These are phyloP conservation scores for Craniophora ligustri DNA, from an alignment of 2,888 invertebrate species.

Conservation along the genomic window DNA sequence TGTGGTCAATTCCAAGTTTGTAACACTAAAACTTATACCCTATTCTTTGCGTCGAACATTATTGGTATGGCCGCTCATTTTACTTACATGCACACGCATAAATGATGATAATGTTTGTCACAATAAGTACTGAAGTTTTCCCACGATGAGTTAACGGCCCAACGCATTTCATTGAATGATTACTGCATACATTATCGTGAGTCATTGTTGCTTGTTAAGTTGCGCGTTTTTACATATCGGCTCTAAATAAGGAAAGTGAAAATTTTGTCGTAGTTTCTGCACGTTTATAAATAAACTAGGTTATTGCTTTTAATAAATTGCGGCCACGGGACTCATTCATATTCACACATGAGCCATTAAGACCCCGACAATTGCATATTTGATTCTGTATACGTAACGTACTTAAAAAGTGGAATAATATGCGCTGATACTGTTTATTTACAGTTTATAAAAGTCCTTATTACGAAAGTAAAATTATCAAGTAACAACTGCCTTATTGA, in stretches of 20 bases:
- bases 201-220: constrained; percentile 38
- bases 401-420: too few relatives aligned
- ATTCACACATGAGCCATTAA: too few relatives aligned
- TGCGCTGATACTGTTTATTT: too few relatives aligned
- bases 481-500: too few relatives aligned
- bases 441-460: too few relatives aligned
- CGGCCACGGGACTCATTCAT: too few relatives aligned
- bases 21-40: neutral
- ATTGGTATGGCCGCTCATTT: constrained; percentile 15
- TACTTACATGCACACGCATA: constrained; percentile 28
- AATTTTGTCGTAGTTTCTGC: constrained; percentile 11
- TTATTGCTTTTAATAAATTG: too few relatives aligned
- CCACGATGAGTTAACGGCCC: constrained; percentile 55
- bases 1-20: neutral
- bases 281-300: too few relatives aligned
- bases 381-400: too few relatives aligned
- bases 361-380: too few relatives aligned
- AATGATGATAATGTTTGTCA: constrained; percentile 36
- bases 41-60: constrained; percentile 2
- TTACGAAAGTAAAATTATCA: too few relatives aligned
- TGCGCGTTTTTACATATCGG: constrained; percentile 13
- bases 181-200: constrained; percentile 47
- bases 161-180: constrained; percentile 59
- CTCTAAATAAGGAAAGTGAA: constrained; percentile 35
- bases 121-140: constrained; percentile 52